Conservation (phyloP, 2,888 invertebrate genomes). For the Apantesis nais region DNA sequence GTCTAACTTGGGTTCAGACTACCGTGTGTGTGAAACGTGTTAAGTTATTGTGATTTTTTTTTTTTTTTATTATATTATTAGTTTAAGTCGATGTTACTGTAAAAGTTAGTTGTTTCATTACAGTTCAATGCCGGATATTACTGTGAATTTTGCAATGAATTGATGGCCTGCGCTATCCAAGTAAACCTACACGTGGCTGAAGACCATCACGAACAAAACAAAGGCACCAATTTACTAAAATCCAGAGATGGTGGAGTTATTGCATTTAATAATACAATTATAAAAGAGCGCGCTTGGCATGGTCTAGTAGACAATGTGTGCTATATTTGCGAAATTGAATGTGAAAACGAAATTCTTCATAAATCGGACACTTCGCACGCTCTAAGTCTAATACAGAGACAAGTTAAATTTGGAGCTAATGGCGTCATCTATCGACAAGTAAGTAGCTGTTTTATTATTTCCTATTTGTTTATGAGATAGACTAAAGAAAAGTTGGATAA, state of each 20-base stretch:
- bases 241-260: conserved; percentile 46
- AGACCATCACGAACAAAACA: conserved; percentile 52
- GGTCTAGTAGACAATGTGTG: conserved; percentile 62
- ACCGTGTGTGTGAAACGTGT: too few relatives aligned
- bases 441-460: conserved; percentile 19
- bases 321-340: conserved; percentile 62
- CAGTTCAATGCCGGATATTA: conserved; percentile 69
- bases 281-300: conserved; percentile 65
- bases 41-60: too few relatives aligned
- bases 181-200: conserved; percentile 61
- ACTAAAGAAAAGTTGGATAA: too few relatives aligned
- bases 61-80: too few relatives aligned
- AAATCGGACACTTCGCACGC: conserved; percentile 54
- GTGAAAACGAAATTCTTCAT: conserved; percentile 56
- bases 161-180: conserved; percentile 58
- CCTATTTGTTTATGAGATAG: neutral
- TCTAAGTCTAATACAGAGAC: conserved; percentile 59
- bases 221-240: conserved; percentile 43
- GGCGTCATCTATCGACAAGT: conserved; percentile 60
- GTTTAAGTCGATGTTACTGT: too few relatives aligned
- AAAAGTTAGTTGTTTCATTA: conserved; percentile 23
- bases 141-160: conserved; percentile 64
- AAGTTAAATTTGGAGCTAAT: conserved; percentile 51
- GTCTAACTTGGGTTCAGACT: too few relatives aligned
- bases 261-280: conserved; percentile 54